A percentile compares a stretch with the other conserved stretches of the same genome.
Conservation (phyloP, 30 jellyfish, hydroid and myxozoan species). For the Clytia hemisphaerica region DNA sequence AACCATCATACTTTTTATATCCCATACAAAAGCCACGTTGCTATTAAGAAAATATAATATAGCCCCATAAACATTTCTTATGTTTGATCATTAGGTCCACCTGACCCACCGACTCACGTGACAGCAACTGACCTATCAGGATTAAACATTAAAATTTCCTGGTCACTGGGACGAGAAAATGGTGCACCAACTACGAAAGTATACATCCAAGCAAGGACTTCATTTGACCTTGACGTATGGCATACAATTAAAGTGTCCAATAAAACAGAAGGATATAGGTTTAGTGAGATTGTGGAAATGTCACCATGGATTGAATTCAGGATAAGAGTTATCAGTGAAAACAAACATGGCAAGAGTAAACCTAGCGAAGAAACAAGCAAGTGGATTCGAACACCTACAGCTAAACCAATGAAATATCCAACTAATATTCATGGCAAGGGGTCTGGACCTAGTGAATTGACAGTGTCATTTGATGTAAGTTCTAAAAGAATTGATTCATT, state of each 20-base stretch:
- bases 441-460: slow-evolving; percentile 84
- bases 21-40: no score
- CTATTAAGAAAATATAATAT: no score
- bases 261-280: slow-evolving; percentile 47
- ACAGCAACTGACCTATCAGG: slow-evolving; percentile 40
- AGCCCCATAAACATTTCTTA: no score
- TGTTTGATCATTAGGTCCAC: slow-evolving; percentile 67
- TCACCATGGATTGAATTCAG: slow-evolving; percentile 92
- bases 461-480: slow-evolving; percentile 70
- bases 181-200: slow-evolving; percentile 67
- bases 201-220: slow-evolving; percentile 64
- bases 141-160: slow-evolving; percentile 34
- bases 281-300: slow-evolving; percentile 45
- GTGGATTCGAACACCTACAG: slow-evolving; percentile 75
- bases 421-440: slow-evolving; percentile 57
- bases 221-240: slow-evolving; percentile 49
- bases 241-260: slow-evolving; percentile 36
- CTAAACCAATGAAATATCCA: slow-evolving; percentile 78
- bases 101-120: slow-evolving; percentile 84
- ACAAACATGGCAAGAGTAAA: slow-evolving; percentile 79
- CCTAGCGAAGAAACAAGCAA: slow-evolving; percentile 80
- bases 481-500: background rate
- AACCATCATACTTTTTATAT: no score
- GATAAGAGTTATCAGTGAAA: slow-evolving; percentile 70
- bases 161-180: slow-evolving; percentile 96